Base-by-base conservation (phyloP, 2,888 invertebrate species). In the Acronicta aceris region DNA sequence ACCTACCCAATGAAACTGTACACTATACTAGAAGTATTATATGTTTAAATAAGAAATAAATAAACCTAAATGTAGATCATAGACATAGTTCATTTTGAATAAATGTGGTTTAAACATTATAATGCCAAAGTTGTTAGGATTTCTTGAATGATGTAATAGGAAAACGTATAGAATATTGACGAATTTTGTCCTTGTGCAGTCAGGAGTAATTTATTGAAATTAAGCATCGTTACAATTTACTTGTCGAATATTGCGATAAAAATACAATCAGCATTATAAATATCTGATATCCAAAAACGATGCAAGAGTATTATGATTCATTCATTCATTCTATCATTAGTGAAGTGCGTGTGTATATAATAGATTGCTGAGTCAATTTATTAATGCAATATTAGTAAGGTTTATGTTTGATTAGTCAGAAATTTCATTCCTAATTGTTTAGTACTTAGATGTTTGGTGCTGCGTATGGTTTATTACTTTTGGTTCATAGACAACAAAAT, bases 381-480 rank as follows among this genome's bases (percentile, higher is more conserved):
- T 68, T 46, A 50, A 68, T 69, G 76, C 68, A 78, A 69, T 75
- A 69, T 67, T 66, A 65, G 62, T 71, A 71, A 67, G 58, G 48
- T 71, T 67, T 69, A 65, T 64, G 61, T 62, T 67, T 65, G 57
- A 59, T 66, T 76, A 72, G 64, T 64, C 59, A 67, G 69, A 71
- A 70, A 61, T 60, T 73, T 71, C 72, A 78, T 78, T 81, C 82
- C 82, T 76, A 76, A 67, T 74, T 66, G 52, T 72, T 79, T 79
- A 76, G 71, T 74, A 73, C 66, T 79, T 79, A 79, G 61, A 65
- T 55, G 70, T 81, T 79, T 68, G 81, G 81, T 81, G 82, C 82
- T 81, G 73, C 62, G 57, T 78, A 67, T 81, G 30, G 56, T 68
- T 71, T 78, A 69, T 51, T 64, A 56, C 53, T 48, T 56, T 68